Evolutionary conservation across 2,797 vertebrate species (phyloP).

Genomic region (Natrix natrix): DNA sequence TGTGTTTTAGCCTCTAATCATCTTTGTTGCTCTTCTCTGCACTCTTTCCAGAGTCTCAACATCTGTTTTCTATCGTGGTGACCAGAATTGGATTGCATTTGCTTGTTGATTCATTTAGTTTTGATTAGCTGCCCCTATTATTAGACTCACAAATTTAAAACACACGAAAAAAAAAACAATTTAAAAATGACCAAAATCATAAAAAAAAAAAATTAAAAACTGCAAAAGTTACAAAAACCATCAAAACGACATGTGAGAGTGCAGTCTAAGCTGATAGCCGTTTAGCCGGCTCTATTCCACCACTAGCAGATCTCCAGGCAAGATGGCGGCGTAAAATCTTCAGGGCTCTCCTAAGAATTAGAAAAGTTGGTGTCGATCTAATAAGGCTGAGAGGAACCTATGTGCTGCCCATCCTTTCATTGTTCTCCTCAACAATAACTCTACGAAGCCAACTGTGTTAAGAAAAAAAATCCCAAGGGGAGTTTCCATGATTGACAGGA

Average conservation of each 20-base stretch:
- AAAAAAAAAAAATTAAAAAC: not conserved
- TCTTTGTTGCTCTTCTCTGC: not conserved
- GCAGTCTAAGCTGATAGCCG: not conserved
- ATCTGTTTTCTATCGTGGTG: not conserved
- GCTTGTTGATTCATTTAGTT: not conserved
- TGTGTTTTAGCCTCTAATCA: not conserved
- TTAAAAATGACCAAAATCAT: not conserved
- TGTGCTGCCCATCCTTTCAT: not conserved
- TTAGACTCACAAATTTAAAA: not conserved
- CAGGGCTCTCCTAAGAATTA: not conserved
- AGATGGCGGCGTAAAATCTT: not conserved
- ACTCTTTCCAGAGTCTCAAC: not conserved
- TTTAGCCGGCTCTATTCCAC: not conserved
- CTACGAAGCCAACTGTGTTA: not conserved
- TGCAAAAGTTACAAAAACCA: not conserved
- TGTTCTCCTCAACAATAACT: not conserved
- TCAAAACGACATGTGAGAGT: not conserved
- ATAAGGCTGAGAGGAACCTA: not conserved
- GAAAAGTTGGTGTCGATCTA: not conserved
- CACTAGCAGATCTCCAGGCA: not conserved
- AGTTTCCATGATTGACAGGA: not conserved
- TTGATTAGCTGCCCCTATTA: not conserved
- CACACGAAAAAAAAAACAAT: not conserved
- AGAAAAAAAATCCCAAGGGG: not conserved
- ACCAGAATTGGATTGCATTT: not conserved